phyloP scores from a whole-genome alignment of 2,888 invertebrate genomes.

The Drosophila flavopinicola region DNA sequence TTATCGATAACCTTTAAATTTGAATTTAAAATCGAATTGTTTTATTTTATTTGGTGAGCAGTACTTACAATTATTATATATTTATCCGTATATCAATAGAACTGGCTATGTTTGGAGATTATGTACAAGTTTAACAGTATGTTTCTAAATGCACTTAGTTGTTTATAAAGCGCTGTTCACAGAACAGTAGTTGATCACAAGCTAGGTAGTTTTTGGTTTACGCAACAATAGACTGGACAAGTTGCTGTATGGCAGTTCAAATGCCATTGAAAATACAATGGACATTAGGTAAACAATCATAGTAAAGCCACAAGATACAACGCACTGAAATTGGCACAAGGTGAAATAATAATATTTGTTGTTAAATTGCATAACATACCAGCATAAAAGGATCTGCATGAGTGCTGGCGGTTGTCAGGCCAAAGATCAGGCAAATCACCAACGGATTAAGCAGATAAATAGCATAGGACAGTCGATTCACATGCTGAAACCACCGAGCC shows the following conservation, averaged over 20 bases:
- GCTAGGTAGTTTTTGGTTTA: slow-evolving; percentile 61
- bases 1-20: slow-evolving; percentile 35
- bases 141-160: slow-evolving; percentile 29
- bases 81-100: slow-evolving; percentile 7
- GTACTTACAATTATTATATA: slow-evolving; percentile 27
- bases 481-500: slow-evolving; percentile 81
- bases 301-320: slow-evolving; percentile 80
- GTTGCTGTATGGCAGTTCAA: slow-evolving; percentile 83
- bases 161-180: slow-evolving; percentile 40
- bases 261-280: slow-evolving; percentile 81
- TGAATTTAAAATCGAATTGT: slow-evolving; percentile 22
- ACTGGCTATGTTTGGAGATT: slow-evolving; percentile 19
- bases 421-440: slow-evolving; percentile 85
- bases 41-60: slow-evolving; percentile 40
- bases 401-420: slow-evolving; percentile 80
- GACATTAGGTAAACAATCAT: slow-evolving; percentile 80
- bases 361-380: slow-evolving; percentile 63
- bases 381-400: slow-evolving; percentile 83
- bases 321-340: slow-evolving; percentile 56
- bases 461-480: slow-evolving; percentile 86
- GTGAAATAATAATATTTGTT: background rate
- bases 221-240: slow-evolving; percentile 75
- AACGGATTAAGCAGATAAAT: slow-evolving; percentile 87
- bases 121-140: slow-evolving; percentile 41
- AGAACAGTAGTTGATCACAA: slow-evolving; percentile 54